Evolutionary conservation across 2,888 invertebrate species (phyloP).

Genomic region (Amblyteles armatorius): DNA sequence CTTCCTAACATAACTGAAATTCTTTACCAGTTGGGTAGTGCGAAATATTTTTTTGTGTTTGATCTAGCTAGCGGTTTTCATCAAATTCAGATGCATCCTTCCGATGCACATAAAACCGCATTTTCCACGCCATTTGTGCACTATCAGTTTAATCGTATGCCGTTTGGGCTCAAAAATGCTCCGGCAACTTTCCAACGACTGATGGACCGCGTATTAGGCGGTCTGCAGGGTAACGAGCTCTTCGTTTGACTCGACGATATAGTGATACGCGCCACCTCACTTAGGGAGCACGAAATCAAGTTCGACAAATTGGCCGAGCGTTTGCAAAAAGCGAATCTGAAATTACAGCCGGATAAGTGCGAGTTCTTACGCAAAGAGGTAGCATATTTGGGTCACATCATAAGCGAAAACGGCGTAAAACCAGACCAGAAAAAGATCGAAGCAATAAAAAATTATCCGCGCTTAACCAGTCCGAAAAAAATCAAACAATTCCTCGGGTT

Average conservation of each 20-base stretch:
- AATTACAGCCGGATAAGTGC: constrained; percentile 38
- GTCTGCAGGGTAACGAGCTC: constrained; percentile 32
- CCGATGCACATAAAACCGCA: constrained; percentile 32
- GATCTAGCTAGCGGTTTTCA: constrained; percentile 48
- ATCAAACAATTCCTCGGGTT: constrained; percentile 8
- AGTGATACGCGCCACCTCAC: constrained; percentile 38
- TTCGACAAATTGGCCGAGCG: neutral
- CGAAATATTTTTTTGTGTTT: constrained; percentile 19
- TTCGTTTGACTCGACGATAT: constrained; percentile 66
- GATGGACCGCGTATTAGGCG: constrained; percentile 14
- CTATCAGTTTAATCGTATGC: constrained; percentile 32
- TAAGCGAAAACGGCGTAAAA: constrained; percentile 10
- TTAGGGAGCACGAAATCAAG: constrained; percentile 50
- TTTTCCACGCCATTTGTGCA: constrained; percentile 26
- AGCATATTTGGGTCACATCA: constrained; percentile 15
- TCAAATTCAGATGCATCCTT: constrained; percentile 6
- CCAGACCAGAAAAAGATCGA: constrained; percentile 12
- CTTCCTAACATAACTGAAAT: constrained; percentile 32
- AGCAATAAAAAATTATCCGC: neutral
- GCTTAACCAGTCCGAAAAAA: constrained; percentile 2
- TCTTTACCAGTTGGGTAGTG: constrained; percentile 25
- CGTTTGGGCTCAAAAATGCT: constrained; percentile 38
- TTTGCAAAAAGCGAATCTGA: neutral
- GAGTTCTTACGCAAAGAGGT: constrained; percentile 28
- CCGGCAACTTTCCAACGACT: constrained; percentile 33